phyloP scores from a whole-genome alignment of 1,140 invertebrate species.

The Andrena cerasifolii region DNA sequence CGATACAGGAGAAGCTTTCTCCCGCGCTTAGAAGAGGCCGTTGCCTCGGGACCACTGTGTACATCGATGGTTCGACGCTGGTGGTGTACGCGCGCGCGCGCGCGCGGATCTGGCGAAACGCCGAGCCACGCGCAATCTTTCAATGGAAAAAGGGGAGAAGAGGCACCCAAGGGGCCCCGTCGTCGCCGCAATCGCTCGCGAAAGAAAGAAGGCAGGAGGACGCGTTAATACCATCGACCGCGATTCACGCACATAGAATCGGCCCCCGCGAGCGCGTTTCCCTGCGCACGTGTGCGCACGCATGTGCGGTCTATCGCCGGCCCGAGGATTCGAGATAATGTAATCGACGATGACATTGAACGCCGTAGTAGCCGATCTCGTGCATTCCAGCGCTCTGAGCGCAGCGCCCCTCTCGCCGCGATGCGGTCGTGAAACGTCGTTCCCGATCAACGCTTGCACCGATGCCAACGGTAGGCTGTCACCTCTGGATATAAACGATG shows the following conservation, averaged over 20 bases:
- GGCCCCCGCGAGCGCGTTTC: slow-evolving; percentile 47
- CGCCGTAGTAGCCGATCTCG: slow-evolving; percentile 63
- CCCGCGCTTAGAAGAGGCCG: neutral
- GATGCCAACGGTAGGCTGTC: slow-evolving; percentile 74
- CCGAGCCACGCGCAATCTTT: slow-evolving; percentile 17
- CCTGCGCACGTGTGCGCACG: slow-evolving; percentile 63
- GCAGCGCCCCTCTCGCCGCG: slow-evolving; percentile 6
- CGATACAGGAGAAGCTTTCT: neutral
- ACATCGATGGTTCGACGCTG: slow-evolving; percentile 2
- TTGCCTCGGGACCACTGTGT: neutral
- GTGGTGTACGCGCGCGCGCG: neutral
- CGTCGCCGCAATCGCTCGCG: slow-evolving; percentile 14
- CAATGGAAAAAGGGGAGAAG: slow-evolving; percentile 31
- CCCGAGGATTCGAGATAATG: slow-evolving; percentile 63
- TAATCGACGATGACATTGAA: slow-evolving; percentile 73
- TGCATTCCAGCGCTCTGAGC: slow-evolving; percentile 64
- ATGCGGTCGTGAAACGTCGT: slow-evolving; percentile 63
- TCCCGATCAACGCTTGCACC: slow-evolving; percentile 71
- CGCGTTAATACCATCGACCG: slow-evolving; percentile 40
- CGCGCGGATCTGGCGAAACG: slow-evolving; percentile 32
- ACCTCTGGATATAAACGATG: slow-evolving; percentile 78
- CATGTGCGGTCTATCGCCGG: slow-evolving; percentile 57
- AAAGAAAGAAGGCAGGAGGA: slow-evolving; percentile 21
- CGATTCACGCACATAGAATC: slow-evolving; percentile 54
- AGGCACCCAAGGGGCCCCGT: neutral